Percentiles rank a stretch among this genome's conserved stretches.
Conservation (phyloP, 2,797 vertebrate species). For the Rhyacichthys aspro region DNA sequence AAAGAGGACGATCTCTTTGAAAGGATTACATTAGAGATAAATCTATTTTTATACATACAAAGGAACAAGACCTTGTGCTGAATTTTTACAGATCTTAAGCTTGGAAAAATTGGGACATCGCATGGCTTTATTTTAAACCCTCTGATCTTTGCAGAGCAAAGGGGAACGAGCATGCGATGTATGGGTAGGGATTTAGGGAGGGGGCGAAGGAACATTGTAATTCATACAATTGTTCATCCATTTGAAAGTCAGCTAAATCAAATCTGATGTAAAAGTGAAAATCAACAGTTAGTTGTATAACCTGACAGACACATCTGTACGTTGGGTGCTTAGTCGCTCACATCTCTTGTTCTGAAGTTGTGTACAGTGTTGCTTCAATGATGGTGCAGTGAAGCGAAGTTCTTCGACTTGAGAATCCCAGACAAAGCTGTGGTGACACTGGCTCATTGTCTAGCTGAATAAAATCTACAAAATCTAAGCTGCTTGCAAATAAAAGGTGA, state of each 20-base stretch:
- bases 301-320: slow-evolving; percentile 58
- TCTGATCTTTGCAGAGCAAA: slow-evolving; percentile 80
- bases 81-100: slow-evolving; percentile 97
- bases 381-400: slow-evolving; percentile 73
- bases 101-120: slow-evolving; percentile 88
- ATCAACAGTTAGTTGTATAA: slow-evolving; percentile 50
- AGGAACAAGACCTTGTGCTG: slow-evolving; percentile 92
- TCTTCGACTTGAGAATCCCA: slow-evolving; percentile 75
- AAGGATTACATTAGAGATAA: slow-evolving; percentile 91
- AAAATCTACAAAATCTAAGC: slow-evolving; percentile 57
- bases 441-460: slow-evolving; percentile 53
- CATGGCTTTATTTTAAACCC: slow-evolving; percentile 86
- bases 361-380: slow-evolving; percentile 77
- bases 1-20: slow-evolving; percentile 90
- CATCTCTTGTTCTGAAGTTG: slow-evolving; percentile 72
- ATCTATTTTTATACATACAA: slow-evolving; percentile 96
- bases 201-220: slow-evolving; percentile 78
- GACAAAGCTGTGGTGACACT: slow-evolving; percentile 58
- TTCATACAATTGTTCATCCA: slow-evolving; percentile 70
- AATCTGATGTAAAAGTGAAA: slow-evolving; percentile 50
- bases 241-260: slow-evolving; percentile 50
- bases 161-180: slow-evolving; percentile 77
- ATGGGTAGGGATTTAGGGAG: slow-evolving; percentile 79
- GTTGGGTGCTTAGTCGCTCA: slow-evolving; percentile 52
- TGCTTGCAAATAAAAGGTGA: slow-evolving; percentile 68